Conservation (phyloP, 1,140 invertebrate genomes). For the Chrysopa pallens region DNA sequence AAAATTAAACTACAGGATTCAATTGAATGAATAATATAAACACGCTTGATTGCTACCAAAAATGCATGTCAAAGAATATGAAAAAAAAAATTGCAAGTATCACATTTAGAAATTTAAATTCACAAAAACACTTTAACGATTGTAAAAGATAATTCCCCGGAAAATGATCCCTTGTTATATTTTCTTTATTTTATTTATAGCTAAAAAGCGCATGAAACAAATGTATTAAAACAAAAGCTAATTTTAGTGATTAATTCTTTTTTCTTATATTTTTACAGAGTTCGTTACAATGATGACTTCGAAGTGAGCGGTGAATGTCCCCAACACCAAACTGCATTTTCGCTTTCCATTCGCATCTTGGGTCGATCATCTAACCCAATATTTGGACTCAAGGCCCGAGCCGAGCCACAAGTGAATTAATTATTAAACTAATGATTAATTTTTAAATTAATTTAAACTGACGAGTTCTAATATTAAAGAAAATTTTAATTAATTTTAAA, state of each 20-base stretch:
- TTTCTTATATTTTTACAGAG: conserved; percentile 41
- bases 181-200: too few species aligned
- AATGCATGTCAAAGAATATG: too few species aligned
- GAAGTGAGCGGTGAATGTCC: conserved; percentile 51
- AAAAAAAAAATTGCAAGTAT: too few species aligned
- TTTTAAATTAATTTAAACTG: conserved; percentile 16
- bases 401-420: background rate
- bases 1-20: too few species aligned
- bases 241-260: conserved; percentile 1
- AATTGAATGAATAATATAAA: too few species aligned
- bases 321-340: conserved; percentile 27
- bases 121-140: too few species aligned
- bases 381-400: background rate
- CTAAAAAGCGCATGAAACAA: too few species aligned
- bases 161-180: too few species aligned
- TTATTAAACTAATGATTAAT: conserved; percentile 19
- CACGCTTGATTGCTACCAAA: too few species aligned
- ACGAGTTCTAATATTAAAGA: conserved; percentile 13
- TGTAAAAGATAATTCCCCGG: too few species aligned
- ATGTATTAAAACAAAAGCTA: too few species aligned
- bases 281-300: conserved; percentile 99
- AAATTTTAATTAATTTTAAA: conserved; percentile 4
- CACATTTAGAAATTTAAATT: too few species aligned
- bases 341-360: conserved; percentile 23
- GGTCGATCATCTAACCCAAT: background rate